A percentile compares a stretch with the other conserved stretches of the same genome.
phyloP scores from a whole-genome alignment of 2,113 vertebrate species.

The Syngnathus floridae region DNA sequence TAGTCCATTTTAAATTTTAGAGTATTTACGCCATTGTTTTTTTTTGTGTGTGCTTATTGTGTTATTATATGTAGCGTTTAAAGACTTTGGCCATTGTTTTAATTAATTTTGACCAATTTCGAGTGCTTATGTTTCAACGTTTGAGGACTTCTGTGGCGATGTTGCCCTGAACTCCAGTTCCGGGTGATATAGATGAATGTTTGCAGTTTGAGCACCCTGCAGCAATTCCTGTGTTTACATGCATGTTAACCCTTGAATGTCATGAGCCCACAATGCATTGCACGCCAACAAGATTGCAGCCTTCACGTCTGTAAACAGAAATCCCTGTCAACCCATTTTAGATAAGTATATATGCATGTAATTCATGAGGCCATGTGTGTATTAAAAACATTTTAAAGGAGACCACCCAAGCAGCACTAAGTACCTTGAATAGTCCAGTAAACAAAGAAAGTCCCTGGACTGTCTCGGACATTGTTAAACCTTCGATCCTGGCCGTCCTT shows the following conservation, averaged over 20 bases:
- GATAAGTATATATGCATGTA: not conserved
- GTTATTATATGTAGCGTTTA: not conserved
- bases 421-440: constrained; percentile 79
- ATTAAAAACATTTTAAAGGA: not conserved
- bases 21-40: not conserved
- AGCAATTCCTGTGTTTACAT: not conserved
- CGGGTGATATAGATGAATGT: not conserved
- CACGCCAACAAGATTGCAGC: not conserved
- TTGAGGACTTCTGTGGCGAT: not conserved
- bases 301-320: not conserved
- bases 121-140: too few species aligned
- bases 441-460: constrained; percentile 71
- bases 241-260: not conserved
- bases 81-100: too few species aligned
- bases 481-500: constrained; percentile 72
- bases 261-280: not conserved
- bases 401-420: not conserved
- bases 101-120: too few species aligned
- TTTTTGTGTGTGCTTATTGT: not conserved
- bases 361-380: not conserved
- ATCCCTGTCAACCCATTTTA: not conserved
- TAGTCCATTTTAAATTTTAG: too few species aligned
- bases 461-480: constrained; percentile 72
- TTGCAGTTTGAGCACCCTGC: not conserved
- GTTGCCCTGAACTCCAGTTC: not conserved